phyloP scores from a whole-genome alignment of 2,797 vertebrate genomes.

The Poliocrania exsul region DNA sequence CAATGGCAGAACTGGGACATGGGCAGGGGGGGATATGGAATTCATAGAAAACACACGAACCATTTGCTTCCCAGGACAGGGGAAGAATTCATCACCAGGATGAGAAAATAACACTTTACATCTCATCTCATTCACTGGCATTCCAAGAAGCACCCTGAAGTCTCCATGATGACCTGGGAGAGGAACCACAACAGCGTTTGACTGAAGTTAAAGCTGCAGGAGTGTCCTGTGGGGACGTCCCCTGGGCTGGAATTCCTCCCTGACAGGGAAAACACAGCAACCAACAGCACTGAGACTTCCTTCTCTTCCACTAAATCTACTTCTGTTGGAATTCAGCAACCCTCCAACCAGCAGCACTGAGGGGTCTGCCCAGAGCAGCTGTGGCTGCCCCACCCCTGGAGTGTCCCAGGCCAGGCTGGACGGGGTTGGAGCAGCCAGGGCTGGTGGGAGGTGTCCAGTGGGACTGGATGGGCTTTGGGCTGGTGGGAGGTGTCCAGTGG shows the following conservation, averaged over 20 bases:
- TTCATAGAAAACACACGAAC: background rate
- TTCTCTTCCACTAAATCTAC: accelerated
- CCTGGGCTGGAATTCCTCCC: background rate
- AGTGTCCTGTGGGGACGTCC: background rate
- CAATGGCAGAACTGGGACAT: background rate
- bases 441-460: background rate
- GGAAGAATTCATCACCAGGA: background rate
- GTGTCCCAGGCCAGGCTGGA: background rate
- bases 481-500: background rate
- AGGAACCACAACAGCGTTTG: background rate
- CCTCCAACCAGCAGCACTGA: background rate
- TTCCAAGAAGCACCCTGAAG: background rate
- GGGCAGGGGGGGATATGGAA: background rate
- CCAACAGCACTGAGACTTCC: background rate
- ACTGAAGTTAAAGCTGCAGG: background rate
- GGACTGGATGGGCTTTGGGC: background rate
- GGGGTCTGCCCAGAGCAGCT: background rate
- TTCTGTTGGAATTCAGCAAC: background rate
- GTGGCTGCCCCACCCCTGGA: background rate
- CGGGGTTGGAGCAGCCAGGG: background rate
- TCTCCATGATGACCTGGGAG: background rate
- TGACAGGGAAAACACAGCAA: background rate
- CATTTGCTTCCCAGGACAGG: background rate
- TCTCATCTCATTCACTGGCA: background rate
- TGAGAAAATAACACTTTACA: background rate